Base-by-base conservation (phyloP, 2,797 vertebrate genomes). In the Malurus leucopterus region DNA sequence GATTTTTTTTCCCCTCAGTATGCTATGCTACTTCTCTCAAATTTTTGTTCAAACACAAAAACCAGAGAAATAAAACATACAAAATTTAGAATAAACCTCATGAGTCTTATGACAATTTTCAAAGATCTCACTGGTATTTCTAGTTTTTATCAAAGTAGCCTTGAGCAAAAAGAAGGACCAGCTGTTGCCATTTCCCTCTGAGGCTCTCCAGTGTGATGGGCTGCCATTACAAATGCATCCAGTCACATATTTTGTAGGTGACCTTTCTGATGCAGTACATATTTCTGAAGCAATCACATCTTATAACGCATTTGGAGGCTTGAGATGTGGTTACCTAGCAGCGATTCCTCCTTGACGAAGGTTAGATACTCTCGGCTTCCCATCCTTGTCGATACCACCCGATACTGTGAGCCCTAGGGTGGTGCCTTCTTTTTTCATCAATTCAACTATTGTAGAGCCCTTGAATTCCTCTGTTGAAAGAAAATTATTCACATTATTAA, bases 381-480 rank as follows among this genome's bases (percentile, higher is more conserved):
- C 99, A 59, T 99, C 99, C 93, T 99, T 99, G 96, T 99, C 99
- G 10, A 99, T 97, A 83, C 99, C 99, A 30, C 99, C 99, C 0
- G 99, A 99, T 27, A 99, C 99, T 0, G 99, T 99, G 92, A 99
- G 98, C 17, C 99, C 99, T 6, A 99, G 98, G 46, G 99, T 99
- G 29, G 98, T 99, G 65, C 99, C 99, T 97, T 99, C 99, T 96
- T 99, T 99, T 96, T 99, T 99, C 98, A 99, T 99, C 97, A 99
- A 92, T 96, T 99, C 99, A 92, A 99, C 99, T 89, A 99, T 96
- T 8, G 98, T 98, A 92, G 98, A 99, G 93, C 99, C 99, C 91
- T 99, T 99, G 96, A 99, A 99, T 97, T 99, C 99, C 59, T 99
- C 99, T 99, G 95, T 92, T 63, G 88, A 94, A 94, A 97, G 70